Percentiles rank a stretch among this genome's conserved stretches.
Evolutionary conservation across 2,797 vertebrate genomes (phyloP).

Genomic region (Craterocephalus amniculus): DNA sequence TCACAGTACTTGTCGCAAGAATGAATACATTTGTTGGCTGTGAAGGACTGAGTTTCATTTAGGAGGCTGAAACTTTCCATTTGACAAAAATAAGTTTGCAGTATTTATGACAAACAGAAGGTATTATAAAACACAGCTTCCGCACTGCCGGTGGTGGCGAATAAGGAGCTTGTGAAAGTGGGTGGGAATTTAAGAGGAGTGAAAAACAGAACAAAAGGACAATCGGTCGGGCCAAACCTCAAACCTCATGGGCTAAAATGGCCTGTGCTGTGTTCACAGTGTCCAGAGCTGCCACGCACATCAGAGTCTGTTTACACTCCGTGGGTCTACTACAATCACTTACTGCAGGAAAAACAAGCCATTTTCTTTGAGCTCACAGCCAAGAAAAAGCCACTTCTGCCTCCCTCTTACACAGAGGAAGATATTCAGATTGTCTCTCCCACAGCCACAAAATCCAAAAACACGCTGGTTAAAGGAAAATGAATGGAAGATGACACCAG

Average conservation of each 20-base stretch:
- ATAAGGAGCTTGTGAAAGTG: constrained; percentile 46
- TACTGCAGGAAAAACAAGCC: constrained; percentile 79
- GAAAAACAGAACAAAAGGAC: constrained; percentile 71
- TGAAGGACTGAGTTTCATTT: constrained; percentile 30
- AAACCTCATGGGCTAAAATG: constrained; percentile 63
- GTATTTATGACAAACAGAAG: constrained; percentile 46
- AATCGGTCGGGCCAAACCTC: constrained; percentile 62
- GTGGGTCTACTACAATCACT: constrained; percentile 77
- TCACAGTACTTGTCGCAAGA: constrained; percentile 37
- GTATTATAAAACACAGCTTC: constrained; percentile 36
- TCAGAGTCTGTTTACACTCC: constrained; percentile 78
- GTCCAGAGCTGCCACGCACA: constrained; percentile 57
- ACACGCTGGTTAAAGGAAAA: constrained; percentile 62
- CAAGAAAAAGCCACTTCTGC: constrained; percentile 79
- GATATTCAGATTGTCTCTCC: constrained; percentile 58
- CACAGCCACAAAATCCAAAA: constrained; percentile 62
- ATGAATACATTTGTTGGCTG: constrained; percentile 56
- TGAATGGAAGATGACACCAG: constrained; percentile 51
- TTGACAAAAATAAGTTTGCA: constrained; percentile 51
- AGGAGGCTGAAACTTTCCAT: constrained; percentile 50
- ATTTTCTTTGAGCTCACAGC: constrained; percentile 74
- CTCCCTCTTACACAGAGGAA: constrained; percentile 55
- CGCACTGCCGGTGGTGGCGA: constrained; percentile 2
- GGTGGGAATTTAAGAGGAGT: constrained; percentile 51
- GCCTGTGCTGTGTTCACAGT: constrained; percentile 51